Conservation (phyloP, 2,888 invertebrate species). For the Melieria omissa region DNA sequence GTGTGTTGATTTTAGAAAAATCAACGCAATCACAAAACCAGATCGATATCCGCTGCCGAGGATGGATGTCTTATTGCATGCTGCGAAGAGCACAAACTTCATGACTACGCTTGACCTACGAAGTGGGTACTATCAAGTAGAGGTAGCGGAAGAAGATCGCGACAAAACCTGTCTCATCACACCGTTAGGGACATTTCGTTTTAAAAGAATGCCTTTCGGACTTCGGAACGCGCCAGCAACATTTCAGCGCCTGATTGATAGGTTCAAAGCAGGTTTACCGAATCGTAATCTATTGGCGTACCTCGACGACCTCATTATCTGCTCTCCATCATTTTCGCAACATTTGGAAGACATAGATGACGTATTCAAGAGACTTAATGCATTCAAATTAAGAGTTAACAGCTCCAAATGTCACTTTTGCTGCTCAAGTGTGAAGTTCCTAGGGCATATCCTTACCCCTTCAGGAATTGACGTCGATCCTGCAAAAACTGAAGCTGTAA, state of each 20-base stretch:
- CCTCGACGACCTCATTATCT: conserved; percentile 13
- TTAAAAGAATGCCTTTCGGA: conserved; percentile 16
- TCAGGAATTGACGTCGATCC: conserved; percentile 27
- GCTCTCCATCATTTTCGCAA: conserved; percentile 8
- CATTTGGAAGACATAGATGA: conserved; percentile 9
- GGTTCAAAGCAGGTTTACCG: conserved; percentile 14
- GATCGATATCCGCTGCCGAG: conserved; percentile 34
- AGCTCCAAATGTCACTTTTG: conserved; percentile 9
- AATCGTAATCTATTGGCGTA: conserved; percentile 12
- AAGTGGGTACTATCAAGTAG: conserved; percentile 18
- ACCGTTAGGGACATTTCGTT: conserved; percentile 1
- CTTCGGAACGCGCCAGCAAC: conserved; percentile 16
- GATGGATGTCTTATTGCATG: conserved; percentile 20
- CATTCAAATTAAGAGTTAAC: conserved; percentile 17
- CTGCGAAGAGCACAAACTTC: conserved; percentile 34
- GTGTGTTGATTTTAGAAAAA: conserved; percentile 52
- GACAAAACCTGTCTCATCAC: conserved; percentile 19
- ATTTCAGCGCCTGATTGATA: conserved; percentile 20
- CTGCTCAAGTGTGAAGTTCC: neutral
- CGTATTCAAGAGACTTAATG: neutral
- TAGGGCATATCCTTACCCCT: conserved; percentile 22
- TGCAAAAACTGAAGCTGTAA: conserved; percentile 2
- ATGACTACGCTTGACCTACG: conserved; percentile 11
- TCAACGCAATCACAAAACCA: conserved; percentile 6
- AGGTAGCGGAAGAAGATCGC: neutral